phyloP scores from a whole-genome alignment of 2,888 invertebrate genomes.

The Sphaeridia pumilis region DNA sequence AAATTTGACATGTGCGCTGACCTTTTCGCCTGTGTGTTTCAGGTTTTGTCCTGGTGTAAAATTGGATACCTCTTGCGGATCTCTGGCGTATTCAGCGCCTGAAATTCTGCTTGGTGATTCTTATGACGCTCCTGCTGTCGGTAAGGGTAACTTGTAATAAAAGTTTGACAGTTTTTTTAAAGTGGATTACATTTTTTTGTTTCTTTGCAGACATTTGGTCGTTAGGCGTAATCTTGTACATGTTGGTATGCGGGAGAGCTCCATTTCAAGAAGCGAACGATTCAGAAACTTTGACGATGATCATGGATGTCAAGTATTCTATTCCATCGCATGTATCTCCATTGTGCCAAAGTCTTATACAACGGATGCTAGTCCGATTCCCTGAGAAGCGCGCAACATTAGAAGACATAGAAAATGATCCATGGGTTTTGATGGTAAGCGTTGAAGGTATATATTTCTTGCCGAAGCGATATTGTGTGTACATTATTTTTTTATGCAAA shows the following conservation, averaged over 20 bases:
- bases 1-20: no score
- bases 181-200: not conserved
- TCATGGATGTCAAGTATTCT: constrained; percentile 97
- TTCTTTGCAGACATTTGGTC: constrained; percentile 82
- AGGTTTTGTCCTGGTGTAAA: constrained; percentile 89
- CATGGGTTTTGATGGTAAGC: constrained; percentile 50
- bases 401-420: constrained; percentile 72
- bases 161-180: not conserved
- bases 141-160: constrained; percentile 44
- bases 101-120: constrained; percentile 97
- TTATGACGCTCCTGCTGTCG: constrained; percentile 97
- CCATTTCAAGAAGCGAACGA: constrained; percentile 99
- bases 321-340: constrained; percentile 78
- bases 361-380: constrained; percentile 83
- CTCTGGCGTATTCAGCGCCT: constrained; percentile 96
- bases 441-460: not conserved
- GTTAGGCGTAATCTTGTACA: constrained; percentile 93
- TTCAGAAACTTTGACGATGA: constrained; percentile 97
- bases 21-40: not conserved
- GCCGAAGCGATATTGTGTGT: not conserved
- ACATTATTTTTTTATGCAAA: not conserved
- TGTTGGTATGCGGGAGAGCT: constrained; percentile 94
- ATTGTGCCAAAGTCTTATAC: constrained; percentile 76
- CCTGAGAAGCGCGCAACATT: constrained; percentile 82
- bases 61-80: constrained; percentile 95